Evolutionary conservation across 1,140 invertebrate species (phyloP), one percentile per base, ranked within the genome.

Genomic region (Helicoverpa armigera): DNA sequence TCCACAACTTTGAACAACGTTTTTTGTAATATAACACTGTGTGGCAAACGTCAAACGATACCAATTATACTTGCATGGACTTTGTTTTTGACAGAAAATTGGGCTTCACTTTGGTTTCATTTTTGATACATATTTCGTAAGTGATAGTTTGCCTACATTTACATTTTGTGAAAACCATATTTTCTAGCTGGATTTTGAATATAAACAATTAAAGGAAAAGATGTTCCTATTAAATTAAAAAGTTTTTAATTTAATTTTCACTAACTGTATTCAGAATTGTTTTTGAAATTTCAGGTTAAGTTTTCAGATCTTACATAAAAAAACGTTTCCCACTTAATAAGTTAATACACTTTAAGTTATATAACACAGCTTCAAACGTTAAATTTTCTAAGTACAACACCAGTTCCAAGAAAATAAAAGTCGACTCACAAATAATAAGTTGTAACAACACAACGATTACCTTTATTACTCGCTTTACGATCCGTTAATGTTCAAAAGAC

Each of bases 381-480:
- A 35, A 58, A 35, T 16, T 13, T 43, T 16, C 11, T n/a, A 14
- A 74, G 16, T 12, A 23, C 23, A 58, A 56, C 67, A 50, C 35
- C 43, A 18, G 7, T 67, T 67, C 9, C 16, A 61, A 48, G 73
- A 61, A 61, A 50, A 35, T 60, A 75, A 75, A 61, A 35, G 16
- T 29, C 14, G 9, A 43, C 35, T 43, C 4, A 75, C 54, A 75
- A 61, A 75, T 75, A 75, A 75, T 75, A 75, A 35, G 11, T 18
- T 63, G 67, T 29, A 50, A 23, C 16, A 75, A 75, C 53, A 16
- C 0, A 58, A 35, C 53, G 31, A 56, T 73, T 61, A 75, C 73
- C 35, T 60, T 61, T 43, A 75, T 74, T 74, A 60, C 56, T 75
- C 13, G n/a, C 43, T 75, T 50, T 75, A 61, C 73, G 73, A 61